Evolutionary conservation across 1,140 invertebrate species (phyloP).

Genomic region (Steinernema feltiae): DNA sequence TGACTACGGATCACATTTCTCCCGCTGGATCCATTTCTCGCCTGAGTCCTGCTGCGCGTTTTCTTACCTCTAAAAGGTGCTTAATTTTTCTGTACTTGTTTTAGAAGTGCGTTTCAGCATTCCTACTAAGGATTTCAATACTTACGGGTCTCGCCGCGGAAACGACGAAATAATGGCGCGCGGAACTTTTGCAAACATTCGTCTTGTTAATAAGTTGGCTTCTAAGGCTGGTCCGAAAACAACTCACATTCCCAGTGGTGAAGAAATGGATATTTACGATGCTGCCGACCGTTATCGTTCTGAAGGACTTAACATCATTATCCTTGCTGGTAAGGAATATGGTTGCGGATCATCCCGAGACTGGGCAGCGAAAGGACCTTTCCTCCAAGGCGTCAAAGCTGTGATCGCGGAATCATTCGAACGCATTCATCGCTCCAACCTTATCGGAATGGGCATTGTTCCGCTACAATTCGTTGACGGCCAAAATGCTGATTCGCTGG

Average conservation of each 20-base stretch:
- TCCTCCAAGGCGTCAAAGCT: slow-evolving; percentile 64
- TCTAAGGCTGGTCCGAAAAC: slow-evolving; percentile 77
- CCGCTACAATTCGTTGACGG: slow-evolving; percentile 83
- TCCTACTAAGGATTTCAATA: slow-evolving; percentile 89
- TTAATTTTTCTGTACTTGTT: slow-evolving; percentile 21
- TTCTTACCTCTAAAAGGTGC: slow-evolving; percentile 59
- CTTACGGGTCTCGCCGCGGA: slow-evolving; percentile 88
- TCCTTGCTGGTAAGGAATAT: slow-evolving; percentile 93
- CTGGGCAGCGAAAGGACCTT: slow-evolving; percentile 95
- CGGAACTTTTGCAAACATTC: slow-evolving; percentile 96
- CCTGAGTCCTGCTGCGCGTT: slow-evolving; percentile 85
- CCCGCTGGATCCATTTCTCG: slow-evolving; percentile 93
- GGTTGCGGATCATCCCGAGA: slow-evolving; percentile 85
- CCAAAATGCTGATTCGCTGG: slow-evolving; percentile 73
- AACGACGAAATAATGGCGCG: slow-evolving; percentile 89
- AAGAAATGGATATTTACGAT: slow-evolving; percentile 90
- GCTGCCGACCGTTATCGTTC: slow-evolving; percentile 76
- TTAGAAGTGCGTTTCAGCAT: slow-evolving; percentile 64
- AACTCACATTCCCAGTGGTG: slow-evolving; percentile 75
- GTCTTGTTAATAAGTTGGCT: slow-evolving; percentile 85
- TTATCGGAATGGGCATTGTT: slow-evolving; percentile 95
- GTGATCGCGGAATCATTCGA: slow-evolving; percentile 93
- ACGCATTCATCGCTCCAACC: slow-evolving; percentile 89
- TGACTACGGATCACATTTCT: slow-evolving; percentile 90
- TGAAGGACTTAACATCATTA: slow-evolving; percentile 64